Conservation (phyloP, 53 echinoderm and acorn worm species). For the Echinarachnius parma region DNA sequence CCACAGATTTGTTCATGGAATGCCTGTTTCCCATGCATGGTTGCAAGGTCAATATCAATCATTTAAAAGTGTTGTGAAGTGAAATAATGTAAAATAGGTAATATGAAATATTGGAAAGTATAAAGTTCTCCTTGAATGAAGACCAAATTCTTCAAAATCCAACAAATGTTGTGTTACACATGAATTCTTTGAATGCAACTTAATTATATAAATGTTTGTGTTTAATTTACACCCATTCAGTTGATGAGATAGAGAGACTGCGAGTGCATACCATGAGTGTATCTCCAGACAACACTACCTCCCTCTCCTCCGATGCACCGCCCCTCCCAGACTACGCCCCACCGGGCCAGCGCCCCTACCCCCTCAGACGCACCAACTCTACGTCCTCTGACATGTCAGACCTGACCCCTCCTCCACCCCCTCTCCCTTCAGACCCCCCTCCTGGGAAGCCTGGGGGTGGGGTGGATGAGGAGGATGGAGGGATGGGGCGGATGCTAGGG, state of each 20-base stretch:
- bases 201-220: too few species aligned
- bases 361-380: slow-evolving; percentile 25
- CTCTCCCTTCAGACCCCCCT: slow-evolving; percentile 61
- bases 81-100: too few species aligned
- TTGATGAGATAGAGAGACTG: slow-evolving; percentile 41
- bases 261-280: background rate
- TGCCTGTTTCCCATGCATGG: too few species aligned
- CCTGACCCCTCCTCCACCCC: slow-evolving; percentile 51
- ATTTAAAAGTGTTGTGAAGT: too few species aligned
- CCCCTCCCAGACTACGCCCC: slow-evolving; percentile 58
- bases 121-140: too few species aligned
- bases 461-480: slow-evolving; percentile 1
- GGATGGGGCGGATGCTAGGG: too few species aligned
- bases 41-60: too few species aligned
- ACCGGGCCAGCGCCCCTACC: slow-evolving; percentile 28
- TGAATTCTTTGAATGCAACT: too few species aligned
- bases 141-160: too few species aligned
- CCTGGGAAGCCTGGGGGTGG: slow-evolving; percentile 38
- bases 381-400: slow-evolving; percentile 33
- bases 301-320: slow-evolving; percentile 48
- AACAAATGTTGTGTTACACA: too few species aligned
- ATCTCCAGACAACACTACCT: slow-evolving; percentile 9
- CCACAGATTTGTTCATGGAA: too few species aligned
- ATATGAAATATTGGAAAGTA: too few species aligned
- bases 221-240: slow-evolving; percentile 1